Evolutionary conservation across 2,797 vertebrate genomes (phyloP).

Genomic region (Lutjanus campechanus): DNA sequence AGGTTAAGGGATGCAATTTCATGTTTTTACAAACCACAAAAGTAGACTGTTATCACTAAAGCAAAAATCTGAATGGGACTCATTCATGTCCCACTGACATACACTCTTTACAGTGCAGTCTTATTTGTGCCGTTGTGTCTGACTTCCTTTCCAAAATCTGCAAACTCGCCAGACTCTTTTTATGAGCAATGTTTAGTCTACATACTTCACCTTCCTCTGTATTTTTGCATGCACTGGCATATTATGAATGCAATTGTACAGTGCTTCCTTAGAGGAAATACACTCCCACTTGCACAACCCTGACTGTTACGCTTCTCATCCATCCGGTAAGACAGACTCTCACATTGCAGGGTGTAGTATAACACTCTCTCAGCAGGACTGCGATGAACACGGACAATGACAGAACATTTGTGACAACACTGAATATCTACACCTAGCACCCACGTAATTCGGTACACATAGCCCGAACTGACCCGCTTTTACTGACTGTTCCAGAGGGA

Average conservation of each 20-base stretch:
- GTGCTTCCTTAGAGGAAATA: conserved; percentile 68
- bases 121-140: conserved; percentile 23
- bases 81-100: too few species aligned
- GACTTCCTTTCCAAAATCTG: conserved; percentile 30
- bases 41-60: too few species aligned
- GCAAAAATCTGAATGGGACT: too few species aligned
- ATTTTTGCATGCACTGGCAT: conserved; percentile 38
- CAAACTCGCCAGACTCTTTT: conserved; percentile 33
- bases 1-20: too few species aligned
- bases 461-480: neutral
- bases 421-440: conserved; percentile 24
- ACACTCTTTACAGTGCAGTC: neutral
- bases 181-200: conserved; percentile 56
- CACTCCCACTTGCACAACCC: conserved; percentile 60
- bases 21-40: too few species aligned
- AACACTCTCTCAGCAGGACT: conserved; percentile 53
- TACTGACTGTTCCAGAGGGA: neutral
- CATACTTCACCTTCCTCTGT: conserved; percentile 48
- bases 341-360: conserved; percentile 51
- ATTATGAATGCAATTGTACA: conserved; percentile 55
- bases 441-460: conserved; percentile 2
- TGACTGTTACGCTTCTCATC: conserved; percentile 64
- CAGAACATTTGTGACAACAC: conserved; percentile 48
- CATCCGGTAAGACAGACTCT: conserved; percentile 63
- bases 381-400: conserved; percentile 32